Conservation (phyloP, 2,888 invertebrate genomes). For the Dolichopus griseipennis region DNA sequence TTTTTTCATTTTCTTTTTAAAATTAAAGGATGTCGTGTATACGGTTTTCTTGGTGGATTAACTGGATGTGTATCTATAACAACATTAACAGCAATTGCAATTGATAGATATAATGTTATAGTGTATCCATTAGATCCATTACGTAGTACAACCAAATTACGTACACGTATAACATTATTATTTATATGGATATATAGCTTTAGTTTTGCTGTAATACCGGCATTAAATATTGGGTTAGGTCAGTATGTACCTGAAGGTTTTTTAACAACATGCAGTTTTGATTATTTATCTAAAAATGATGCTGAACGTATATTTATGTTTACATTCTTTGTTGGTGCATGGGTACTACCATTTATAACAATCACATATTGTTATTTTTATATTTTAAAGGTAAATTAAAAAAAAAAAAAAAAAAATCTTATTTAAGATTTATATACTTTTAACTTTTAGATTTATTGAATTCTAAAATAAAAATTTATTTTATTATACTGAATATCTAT, state of each 20-base stretch:
- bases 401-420: no score
- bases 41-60: constrained; percentile 72
- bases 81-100: constrained; percentile 67
- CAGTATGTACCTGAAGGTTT: constrained; percentile 76
- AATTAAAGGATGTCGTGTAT: constrained; percentile 59
- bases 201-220: constrained; percentile 60
- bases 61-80: constrained; percentile 75
- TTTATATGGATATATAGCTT: constrained; percentile 67
- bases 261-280: constrained; percentile 76
- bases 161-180: constrained; percentile 53
- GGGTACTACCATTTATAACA: constrained; percentile 60
- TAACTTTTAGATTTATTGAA: no score
- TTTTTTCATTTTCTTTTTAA: no score
- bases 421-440: no score
- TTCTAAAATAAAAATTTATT: no score
- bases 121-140: constrained; percentile 65
- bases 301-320: constrained; percentile 61
- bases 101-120: constrained; percentile 76
- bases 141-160: constrained; percentile 52
- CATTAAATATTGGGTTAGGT: constrained; percentile 58
- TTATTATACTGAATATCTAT: no score
- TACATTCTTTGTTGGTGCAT: constrained; percentile 65
- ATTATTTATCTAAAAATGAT: constrained; percentile 62
- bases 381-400: constrained; percentile 50
- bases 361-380: constrained; percentile 66